Evolutionary conservation across 1,140 invertebrate genomes (phyloP).

Genomic region (Pteromalus puparum): DNA sequence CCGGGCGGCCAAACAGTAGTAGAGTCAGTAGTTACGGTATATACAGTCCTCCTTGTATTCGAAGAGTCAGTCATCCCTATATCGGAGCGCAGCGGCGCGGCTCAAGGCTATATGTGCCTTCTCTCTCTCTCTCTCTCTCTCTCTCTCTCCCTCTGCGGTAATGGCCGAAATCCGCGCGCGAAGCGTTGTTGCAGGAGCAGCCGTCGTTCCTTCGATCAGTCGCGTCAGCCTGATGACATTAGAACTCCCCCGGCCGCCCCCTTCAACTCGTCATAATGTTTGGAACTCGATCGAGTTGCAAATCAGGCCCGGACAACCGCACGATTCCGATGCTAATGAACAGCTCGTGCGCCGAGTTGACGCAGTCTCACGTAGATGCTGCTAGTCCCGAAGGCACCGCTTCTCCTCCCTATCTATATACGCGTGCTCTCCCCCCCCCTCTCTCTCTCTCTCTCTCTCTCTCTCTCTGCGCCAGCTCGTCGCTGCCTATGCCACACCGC

Average conservation of each 20-base stretch:
- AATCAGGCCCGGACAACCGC: conserved; percentile 11
- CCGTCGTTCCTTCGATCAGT: not conserved
- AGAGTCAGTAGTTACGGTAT: too few species aligned
- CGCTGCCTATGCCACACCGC: not conserved
- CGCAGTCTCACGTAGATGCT: conserved; percentile 1
- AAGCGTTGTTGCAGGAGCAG: not conserved
- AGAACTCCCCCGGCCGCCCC: not conserved
- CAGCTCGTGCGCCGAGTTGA: conserved; percentile 38
- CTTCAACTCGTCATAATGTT: conserved; percentile 39
- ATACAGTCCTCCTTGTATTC: not conserved
- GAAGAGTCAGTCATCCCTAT: not conserved
- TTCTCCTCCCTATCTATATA: not conserved
- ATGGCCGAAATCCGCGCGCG: too few species aligned
- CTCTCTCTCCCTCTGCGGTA: not conserved
- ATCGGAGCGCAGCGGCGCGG: not conserved
- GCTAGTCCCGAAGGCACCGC: conserved; percentile 15
- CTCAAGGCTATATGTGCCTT: not conserved
- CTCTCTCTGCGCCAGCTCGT: not conserved
- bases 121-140: not conserved
- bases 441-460: not conserved
- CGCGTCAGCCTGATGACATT: conserved; percentile 14
- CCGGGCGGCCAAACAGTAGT: not conserved
- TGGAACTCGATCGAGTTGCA: conserved; percentile 43
- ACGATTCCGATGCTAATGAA: conserved; percentile 55
- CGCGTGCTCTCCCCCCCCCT: too few species aligned